Percentiles rank a stretch among this genome's conserved stretches.
These are phyloP conservation scores for Corvus hawaiiensis DNA, from an alignment of 2,113 vertebrate species.

Conservation along the genomic window DNA sequence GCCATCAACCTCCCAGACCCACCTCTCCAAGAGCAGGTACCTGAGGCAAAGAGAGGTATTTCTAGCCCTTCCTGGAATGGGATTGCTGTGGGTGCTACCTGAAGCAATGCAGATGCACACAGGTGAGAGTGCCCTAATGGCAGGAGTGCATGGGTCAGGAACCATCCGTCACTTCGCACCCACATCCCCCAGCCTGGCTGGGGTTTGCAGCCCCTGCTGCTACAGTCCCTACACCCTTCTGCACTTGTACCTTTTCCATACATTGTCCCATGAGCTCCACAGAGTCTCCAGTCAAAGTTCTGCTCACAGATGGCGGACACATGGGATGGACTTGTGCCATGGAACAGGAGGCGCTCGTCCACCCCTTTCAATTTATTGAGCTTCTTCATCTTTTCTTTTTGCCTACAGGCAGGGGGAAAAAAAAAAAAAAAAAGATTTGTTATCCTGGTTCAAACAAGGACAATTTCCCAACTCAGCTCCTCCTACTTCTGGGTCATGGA, in stretches of 20 bases:
- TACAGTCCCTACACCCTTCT: background rate
- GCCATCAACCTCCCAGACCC: background rate
- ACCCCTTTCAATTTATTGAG: slow-evolving; percentile 24
- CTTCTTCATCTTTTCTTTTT: slow-evolving; percentile 88
- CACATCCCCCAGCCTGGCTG: background rate
- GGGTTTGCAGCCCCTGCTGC: background rate
- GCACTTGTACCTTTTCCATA: slow-evolving; percentile 84
- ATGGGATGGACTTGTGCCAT: slow-evolving; percentile 74
- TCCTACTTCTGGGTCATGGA: background rate
- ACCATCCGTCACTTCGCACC: background rate
- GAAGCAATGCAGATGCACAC: background rate
- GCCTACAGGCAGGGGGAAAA: slow-evolving; percentile 64
- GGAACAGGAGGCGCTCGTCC: slow-evolving; percentile 83
- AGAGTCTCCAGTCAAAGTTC: slow-evolving; percentile 93
- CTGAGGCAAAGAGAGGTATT: background rate
- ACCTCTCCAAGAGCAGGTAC: background rate
- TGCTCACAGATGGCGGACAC: slow-evolving; percentile 77
- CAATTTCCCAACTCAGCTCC: background rate
- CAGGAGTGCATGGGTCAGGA: background rate
- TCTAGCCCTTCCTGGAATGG: background rate
- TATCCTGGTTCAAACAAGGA: background rate
- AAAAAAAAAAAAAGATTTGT: background rate
- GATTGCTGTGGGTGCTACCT: background rate
- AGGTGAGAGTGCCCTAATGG: background rate
- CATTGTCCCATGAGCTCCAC: slow-evolving; percentile 81